These are phyloP conservation scores for Acrossocheilus fasciatus DNA, from an alignment of 2,797 vertebrate species.

Conservation along the genomic window DNA sequence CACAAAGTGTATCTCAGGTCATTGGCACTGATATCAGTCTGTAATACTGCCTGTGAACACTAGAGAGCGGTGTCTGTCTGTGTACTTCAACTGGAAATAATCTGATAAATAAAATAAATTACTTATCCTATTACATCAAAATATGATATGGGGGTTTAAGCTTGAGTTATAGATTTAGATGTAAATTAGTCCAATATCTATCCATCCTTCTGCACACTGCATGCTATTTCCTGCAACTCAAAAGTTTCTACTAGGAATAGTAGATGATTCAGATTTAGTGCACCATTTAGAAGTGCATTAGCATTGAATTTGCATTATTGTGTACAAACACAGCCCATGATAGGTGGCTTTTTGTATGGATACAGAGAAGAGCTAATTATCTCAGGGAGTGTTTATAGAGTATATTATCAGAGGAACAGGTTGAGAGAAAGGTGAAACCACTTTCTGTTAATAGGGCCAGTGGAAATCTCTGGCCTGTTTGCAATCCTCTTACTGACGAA, in stretches of 20 bases:
- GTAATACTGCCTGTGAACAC: slow-evolving; percentile 50
- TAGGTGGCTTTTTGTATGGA: neutral
- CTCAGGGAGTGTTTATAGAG: neutral
- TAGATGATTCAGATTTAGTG: neutral
- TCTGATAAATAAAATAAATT: neutral
- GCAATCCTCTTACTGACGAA: slow-evolving; percentile 81
- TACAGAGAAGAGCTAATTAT: neutral
- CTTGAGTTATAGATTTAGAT: neutral
- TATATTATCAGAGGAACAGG: slow-evolving; percentile 32
- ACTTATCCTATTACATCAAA: neutral
- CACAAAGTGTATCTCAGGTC: neutral
- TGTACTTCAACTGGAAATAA: neutral
- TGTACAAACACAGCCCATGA: neutral
- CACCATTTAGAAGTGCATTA: neutral
- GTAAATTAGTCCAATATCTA: neutral
- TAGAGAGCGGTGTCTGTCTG: slow-evolving; percentile 58
- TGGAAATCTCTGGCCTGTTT: slow-evolving; percentile 74
- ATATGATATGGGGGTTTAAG: neutral
- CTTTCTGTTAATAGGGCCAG: slow-evolving; percentile 74
- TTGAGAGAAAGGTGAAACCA: slow-evolving; percentile 67
- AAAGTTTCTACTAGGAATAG: neutral
- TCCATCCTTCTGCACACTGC: neutral
- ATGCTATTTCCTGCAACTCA: neutral
- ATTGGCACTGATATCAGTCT: neutral
- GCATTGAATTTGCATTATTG: neutral